Conservation (phyloP, 2,888 invertebrate species). For the Agrotis segetum region DNA sequence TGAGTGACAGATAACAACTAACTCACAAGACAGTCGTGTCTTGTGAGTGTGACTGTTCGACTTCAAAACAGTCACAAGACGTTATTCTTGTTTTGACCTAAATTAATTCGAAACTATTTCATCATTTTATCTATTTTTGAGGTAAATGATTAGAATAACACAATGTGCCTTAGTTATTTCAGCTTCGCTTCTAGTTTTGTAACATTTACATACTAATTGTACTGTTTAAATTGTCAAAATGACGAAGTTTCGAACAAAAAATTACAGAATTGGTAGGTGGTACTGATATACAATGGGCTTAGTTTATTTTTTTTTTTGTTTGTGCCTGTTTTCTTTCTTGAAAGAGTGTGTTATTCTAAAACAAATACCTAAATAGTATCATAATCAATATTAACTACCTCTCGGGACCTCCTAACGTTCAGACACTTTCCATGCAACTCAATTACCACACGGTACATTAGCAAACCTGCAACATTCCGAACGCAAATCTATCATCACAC, state of each 20-base stretch:
- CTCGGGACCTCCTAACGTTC: not conserved
- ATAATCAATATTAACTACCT: constrained; percentile 26
- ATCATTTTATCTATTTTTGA: not conserved
- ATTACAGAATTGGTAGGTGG: not conserved
- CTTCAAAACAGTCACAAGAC: not conserved
- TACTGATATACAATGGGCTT: not conserved
- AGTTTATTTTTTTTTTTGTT: not conserved
- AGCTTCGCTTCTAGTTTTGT: not conserved
- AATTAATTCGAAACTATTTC: constrained; percentile 4
- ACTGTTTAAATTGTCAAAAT: not conserved
- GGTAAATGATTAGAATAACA: not conserved
- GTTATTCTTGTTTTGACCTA: not conserved
- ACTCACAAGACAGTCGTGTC: not conserved
- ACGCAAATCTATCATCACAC: constrained; percentile 38
- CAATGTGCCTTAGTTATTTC: not conserved
- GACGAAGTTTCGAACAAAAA: not conserved
- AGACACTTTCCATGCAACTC: constrained; percentile 14
- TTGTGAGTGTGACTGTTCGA: not conserved
- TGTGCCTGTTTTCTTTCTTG: too few species aligned
- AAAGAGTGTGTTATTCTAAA: not conserved
- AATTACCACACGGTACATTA: constrained; percentile 13
- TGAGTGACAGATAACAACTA: constrained; percentile 16
- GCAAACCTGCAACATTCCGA: constrained; percentile 7
- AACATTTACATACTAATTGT: constrained; percentile 7
- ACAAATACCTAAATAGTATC: not conserved